These are phyloP conservation scores for Dreissena rostriformis DNA, from an alignment of 1,140 invertebrate genomes.

Conservation along the genomic window DNA sequence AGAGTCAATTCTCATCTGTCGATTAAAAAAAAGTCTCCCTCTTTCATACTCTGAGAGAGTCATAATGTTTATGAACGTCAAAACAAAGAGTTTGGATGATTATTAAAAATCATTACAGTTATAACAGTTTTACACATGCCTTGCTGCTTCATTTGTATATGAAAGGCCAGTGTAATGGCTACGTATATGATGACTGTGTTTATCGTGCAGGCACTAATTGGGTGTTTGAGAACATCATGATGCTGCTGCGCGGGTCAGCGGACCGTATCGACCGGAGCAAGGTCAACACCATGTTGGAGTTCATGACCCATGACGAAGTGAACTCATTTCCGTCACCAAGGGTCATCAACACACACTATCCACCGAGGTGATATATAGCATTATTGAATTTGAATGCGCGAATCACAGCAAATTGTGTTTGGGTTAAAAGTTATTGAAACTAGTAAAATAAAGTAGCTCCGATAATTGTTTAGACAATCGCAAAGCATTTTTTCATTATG, in stretches of 20 bases:
- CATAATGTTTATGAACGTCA: background rate
- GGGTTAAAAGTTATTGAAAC: too few relatives aligned
- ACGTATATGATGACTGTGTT: background rate
- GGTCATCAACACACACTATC: too few relatives aligned
- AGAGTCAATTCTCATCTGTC: too few relatives aligned
- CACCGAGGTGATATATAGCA: too few relatives aligned
- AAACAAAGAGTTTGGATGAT: background rate
- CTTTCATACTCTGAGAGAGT: background rate
- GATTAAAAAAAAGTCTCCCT: too few relatives aligned
- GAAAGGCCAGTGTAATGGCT: background rate
- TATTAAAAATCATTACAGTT: background rate
- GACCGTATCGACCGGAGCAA: background rate
- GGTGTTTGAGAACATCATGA: conserved; percentile 9
- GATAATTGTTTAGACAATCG: too few relatives aligned
- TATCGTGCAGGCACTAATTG: conserved; percentile 10
- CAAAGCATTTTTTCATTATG: too few relatives aligned
- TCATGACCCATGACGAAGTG: too few relatives aligned
- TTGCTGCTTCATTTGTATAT: background rate
- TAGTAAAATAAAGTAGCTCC: too few relatives aligned
- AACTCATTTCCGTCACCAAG: too few relatives aligned
- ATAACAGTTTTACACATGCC: background rate
- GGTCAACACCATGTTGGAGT: conserved; percentile 6
- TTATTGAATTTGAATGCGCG: too few relatives aligned
- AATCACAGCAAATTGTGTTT: too few relatives aligned
- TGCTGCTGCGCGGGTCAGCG: conserved; percentile 4